These are phyloP conservation scores for Neosilurus mollespiculum DNA, from an alignment of 2,797 vertebrate genomes.

Conservation along the genomic window DNA sequence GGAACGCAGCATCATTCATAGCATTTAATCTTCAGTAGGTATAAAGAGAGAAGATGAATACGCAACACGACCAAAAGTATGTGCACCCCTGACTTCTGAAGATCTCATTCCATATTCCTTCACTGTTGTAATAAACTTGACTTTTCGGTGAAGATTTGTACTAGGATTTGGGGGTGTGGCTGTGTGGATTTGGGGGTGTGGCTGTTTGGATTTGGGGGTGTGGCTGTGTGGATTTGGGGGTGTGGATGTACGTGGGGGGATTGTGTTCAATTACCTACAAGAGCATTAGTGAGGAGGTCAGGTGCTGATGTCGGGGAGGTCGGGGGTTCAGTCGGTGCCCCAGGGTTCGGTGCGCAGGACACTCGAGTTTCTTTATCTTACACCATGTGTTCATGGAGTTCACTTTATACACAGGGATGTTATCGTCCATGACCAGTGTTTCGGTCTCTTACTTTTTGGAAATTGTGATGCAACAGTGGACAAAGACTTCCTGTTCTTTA, in stretches of 20 bases:
- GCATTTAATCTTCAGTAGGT: conserved; percentile 1
- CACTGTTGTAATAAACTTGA: not conserved
- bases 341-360: not conserved
- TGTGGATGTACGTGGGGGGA: no score
- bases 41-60: conserved; percentile 22
- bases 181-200: not conserved
- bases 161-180: not conserved
- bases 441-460: no score
- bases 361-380: not conserved
- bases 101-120: not conserved
- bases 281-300: not conserved
- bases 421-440: no score
- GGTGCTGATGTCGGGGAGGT: no score
- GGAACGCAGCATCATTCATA: not conserved
- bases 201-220: not conserved
- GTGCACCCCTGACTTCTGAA: not conserved
- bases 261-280: not conserved
- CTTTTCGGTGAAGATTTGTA: not conserved
- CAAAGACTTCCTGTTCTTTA: no score
- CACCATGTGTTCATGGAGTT: not conserved
- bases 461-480: no score
- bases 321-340: no score
- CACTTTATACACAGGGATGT: not conserved
- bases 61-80: not conserved
- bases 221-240: not conserved